Percentiles rank a stretch among this genome's conserved stretches.
Evolutionary conservation across 2,797 vertebrate genomes (phyloP).

Genomic region (Liparis tanakae): DNA sequence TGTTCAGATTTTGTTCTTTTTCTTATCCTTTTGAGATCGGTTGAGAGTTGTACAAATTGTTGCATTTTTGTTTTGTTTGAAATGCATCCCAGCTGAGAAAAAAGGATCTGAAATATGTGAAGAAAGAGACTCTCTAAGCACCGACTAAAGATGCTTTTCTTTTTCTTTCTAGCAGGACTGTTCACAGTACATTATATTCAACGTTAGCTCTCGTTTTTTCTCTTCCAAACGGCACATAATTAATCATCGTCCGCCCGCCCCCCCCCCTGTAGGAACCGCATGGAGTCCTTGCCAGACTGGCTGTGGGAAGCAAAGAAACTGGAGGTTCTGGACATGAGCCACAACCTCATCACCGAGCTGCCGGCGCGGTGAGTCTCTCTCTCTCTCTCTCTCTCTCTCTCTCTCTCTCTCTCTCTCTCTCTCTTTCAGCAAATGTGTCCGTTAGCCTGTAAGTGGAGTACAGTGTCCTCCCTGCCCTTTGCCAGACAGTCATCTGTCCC

Average conservation of each 20-base stretch:
- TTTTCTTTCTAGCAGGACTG: constrained; percentile 24
- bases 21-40: background rate
- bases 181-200: background rate
- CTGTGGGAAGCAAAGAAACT: constrained; percentile 93
- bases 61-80: background rate
- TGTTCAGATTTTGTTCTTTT: background rate
- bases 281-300: constrained; percentile 94
- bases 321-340: constrained; percentile 94
- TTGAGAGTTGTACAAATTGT: background rate
- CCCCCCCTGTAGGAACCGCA: constrained; percentile 85
- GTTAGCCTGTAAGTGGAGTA: constrained; percentile 56
- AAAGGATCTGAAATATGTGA: background rate
- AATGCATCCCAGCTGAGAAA: background rate
- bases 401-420: constrained; percentile 55
- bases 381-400: constrained; percentile 49
- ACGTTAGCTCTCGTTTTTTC: constrained; percentile 19
- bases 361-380: constrained; percentile 88
- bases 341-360: constrained; percentile 92
- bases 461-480: constrained; percentile 48
- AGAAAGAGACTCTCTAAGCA: background rate
- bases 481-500: constrained; percentile 53
- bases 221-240: constrained; percentile 26
- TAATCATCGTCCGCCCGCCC: constrained; percentile 35
- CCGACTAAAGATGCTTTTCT: constrained; percentile 5
- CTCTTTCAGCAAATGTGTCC: constrained; percentile 33